Percentiles rank a stretch among this genome's conserved stretches.
These are phyloP conservation scores for Xestia c-nigrum DNA, from an alignment of 2,888 invertebrate species.

Conservation along the genomic window DNA sequence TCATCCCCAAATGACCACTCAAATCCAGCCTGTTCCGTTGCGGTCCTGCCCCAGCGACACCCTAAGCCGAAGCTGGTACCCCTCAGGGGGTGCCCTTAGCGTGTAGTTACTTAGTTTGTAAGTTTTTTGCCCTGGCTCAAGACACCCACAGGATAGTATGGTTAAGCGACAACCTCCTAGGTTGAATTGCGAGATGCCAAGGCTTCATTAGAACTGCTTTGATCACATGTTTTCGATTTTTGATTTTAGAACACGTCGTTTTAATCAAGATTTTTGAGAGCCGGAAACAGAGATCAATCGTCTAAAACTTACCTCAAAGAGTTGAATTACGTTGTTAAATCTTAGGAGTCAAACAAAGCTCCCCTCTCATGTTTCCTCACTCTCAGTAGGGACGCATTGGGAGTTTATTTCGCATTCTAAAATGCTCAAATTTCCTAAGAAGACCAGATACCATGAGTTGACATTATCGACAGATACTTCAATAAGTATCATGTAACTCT, in stretches of 20 bases:
- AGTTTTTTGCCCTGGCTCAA: no score
- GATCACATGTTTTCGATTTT: neutral
- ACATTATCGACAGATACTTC: neutral
- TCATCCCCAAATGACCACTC: no score
- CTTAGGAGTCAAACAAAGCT: neutral
- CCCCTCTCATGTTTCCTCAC: neutral
- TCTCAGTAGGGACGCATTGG: neutral
- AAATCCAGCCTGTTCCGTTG: no score
- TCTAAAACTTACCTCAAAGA: neutral
- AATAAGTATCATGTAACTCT: conserved; percentile 20
- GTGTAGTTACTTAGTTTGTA: no score
- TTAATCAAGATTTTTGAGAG: neutral
- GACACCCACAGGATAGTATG: no score
- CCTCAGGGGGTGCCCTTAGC: no score
- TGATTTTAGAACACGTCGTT: neutral
- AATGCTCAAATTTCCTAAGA: conserved; percentile 14
- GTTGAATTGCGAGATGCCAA: no score
- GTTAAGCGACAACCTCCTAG: no score
- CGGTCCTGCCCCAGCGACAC: no score
- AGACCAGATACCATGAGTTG: neutral
- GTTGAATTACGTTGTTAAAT: neutral
- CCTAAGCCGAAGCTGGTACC: no score
- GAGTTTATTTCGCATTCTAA: neutral
- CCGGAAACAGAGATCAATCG: neutral
- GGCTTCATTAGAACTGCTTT: no score